Evolutionary conservation across 2,113 vertebrate species (phyloP).

Genomic region (Fulmarus glacialis): DNA sequence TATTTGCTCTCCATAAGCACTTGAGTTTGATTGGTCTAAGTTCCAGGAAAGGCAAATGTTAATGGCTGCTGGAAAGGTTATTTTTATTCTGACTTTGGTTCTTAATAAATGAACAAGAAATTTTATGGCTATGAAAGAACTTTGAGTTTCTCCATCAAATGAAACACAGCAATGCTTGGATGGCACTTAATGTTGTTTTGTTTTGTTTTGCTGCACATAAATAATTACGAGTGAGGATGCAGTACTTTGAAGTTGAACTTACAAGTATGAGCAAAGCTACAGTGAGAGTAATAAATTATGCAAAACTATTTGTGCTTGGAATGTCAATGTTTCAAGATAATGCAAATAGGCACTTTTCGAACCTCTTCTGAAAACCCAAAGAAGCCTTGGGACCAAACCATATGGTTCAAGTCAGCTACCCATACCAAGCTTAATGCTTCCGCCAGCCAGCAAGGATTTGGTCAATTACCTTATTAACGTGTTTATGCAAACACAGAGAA

Average conservation of each 20-base stretch:
- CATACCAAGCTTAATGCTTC: slow-evolving; percentile 49
- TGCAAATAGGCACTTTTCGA: slow-evolving; percentile 60
- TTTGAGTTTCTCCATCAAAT: neutral
- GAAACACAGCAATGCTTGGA: neutral
- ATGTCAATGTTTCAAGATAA: slow-evolving; percentile 63
- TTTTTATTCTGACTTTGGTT: neutral
- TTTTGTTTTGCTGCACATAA: slow-evolving; percentile 30
- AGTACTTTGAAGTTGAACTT: slow-evolving; percentile 38
- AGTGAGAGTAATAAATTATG: slow-evolving; percentile 67
- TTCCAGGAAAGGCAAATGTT: neutral
- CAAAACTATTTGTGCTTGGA: slow-evolving; percentile 64
- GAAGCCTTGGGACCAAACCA: slow-evolving; percentile 63
- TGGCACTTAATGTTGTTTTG: neutral
- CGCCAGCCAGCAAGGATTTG: slow-evolving; percentile 46
- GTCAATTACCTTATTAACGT: slow-evolving; percentile 61
- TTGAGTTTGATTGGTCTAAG: neutral
- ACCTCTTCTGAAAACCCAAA: slow-evolving; percentile 31
- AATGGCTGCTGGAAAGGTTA: neutral
- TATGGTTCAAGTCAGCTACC: slow-evolving; percentile 55
- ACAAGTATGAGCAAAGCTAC: slow-evolving; percentile 54
- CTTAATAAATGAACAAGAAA: neutral
- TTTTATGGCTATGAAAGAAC: neutral
- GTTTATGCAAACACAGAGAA: slow-evolving; percentile 50
- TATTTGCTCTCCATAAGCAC: neutral
- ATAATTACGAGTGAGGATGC: neutral